Evolutionary conservation across 2,888 invertebrate genomes (phyloP).

Genomic region (Meteorus colon): DNA sequence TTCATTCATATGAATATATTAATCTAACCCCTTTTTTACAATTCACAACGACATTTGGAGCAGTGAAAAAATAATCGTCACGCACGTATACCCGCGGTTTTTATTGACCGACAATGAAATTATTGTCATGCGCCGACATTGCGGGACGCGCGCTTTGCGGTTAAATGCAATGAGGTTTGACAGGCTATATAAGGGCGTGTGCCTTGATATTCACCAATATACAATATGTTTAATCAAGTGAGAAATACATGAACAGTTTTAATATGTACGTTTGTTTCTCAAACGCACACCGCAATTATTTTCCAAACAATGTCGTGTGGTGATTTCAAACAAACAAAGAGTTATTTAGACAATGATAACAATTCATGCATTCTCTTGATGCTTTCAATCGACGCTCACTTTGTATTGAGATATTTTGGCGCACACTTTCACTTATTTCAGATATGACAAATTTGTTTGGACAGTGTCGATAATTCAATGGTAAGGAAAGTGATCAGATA

Average conservation of each 20-base stretch:
- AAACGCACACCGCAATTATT: slow-evolving; percentile 55
- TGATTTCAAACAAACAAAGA: background rate
- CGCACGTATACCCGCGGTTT: slow-evolving; percentile 52
- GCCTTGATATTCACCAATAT: background rate
- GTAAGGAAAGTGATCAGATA: too few species aligned
- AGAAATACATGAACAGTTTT: slow-evolving; percentile 26
- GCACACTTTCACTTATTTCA: too few species aligned
- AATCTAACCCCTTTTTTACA: slow-evolving; percentile 27
- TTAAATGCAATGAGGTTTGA: slow-evolving; percentile 19
- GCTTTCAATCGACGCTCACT: background rate
- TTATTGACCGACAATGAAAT: slow-evolving; percentile 68
- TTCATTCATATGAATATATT: slow-evolving; percentile 13
- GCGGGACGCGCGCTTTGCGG: slow-evolving; percentile 7
- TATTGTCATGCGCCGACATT: slow-evolving; percentile 51
- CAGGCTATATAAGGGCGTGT: slow-evolving; percentile 20
- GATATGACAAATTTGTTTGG: too few species aligned
- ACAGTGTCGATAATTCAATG: too few species aligned
- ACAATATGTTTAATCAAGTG: slow-evolving; percentile 32
- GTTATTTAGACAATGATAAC: background rate
- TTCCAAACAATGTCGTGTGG: slow-evolving; percentile 1
- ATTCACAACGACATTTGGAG: slow-evolving; percentile 24
- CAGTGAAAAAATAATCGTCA: slow-evolving; percentile 47
- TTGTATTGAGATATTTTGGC: too few species aligned
- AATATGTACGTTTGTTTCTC: slow-evolving; percentile 57
- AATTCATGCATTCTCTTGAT: background rate